Percentiles rank a stretch among this genome's conserved stretches.
Conservation (phyloP, 2,888 invertebrate species). For the Ptychoptera contaminata region DNA sequence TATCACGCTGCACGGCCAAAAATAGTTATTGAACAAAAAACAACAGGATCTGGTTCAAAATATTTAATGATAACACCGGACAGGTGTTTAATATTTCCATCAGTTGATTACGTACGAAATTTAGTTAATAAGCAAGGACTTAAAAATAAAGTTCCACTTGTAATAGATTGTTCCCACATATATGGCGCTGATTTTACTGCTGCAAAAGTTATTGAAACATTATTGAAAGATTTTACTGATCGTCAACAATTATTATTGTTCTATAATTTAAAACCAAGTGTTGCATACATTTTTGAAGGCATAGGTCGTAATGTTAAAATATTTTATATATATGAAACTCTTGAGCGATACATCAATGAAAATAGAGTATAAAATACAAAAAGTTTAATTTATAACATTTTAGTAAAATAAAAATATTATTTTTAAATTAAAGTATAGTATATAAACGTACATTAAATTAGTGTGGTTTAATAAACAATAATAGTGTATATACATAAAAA, state of each 20-base stretch:
- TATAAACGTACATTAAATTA: too few relatives aligned
- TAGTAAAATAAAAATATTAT: too few relatives aligned
- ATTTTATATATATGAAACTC: conserved; percentile 55
- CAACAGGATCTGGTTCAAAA: conserved; percentile 43
- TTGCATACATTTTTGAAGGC: conserved; percentile 67
- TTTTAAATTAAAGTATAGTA: too few relatives aligned
- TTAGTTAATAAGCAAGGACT: conserved; percentile 68
- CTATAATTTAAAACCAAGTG: conserved; percentile 68
- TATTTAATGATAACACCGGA: conserved; percentile 76
- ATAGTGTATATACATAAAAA: too few relatives aligned
- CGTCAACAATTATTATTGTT: conserved; percentile 63
- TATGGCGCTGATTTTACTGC: conserved; percentile 82
- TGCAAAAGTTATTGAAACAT: conserved; percentile 59
- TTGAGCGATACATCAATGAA: conserved; percentile 45
- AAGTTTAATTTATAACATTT: too few relatives aligned
- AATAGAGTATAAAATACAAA: too few relatives aligned
- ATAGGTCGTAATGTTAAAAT: conserved; percentile 51
- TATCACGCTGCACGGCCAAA: conserved; percentile 80
- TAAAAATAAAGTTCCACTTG: conserved; percentile 54
- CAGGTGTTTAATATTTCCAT: conserved; percentile 78
- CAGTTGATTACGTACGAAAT: conserved; percentile 75
- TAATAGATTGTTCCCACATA: conserved; percentile 76
- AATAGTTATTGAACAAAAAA: conserved; percentile 59
- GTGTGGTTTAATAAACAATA: too few relatives aligned
- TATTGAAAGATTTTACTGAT: conserved; percentile 58